Conservation (phyloP, 2,113 vertebrate genomes). For the Ursus arctos region DNA sequence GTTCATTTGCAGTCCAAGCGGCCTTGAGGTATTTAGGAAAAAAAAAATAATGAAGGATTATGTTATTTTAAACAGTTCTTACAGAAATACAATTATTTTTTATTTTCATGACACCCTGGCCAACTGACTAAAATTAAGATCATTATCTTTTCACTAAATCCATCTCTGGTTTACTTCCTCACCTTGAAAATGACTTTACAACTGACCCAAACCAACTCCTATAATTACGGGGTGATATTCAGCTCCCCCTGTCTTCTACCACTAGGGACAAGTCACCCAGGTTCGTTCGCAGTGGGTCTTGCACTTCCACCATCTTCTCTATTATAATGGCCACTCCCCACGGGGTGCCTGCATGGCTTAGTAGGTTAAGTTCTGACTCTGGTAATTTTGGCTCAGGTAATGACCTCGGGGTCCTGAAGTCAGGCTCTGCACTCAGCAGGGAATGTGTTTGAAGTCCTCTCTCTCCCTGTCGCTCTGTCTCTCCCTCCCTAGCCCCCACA, state of each 20-base stretch:
- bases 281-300: background rate
- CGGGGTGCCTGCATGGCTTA: background rate
- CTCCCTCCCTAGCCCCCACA: background rate
- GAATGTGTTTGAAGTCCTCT: background rate
- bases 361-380: background rate
- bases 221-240: background rate
- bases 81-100: background rate
- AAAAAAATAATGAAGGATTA: background rate
- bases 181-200: background rate
- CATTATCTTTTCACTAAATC: background rate
- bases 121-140: background rate
- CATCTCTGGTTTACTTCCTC: background rate
- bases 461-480: background rate
- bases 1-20: background rate
- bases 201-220: background rate
- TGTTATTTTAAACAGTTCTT: background rate
- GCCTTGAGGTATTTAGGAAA: background rate
- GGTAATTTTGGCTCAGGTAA: background rate
- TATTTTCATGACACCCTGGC: background rate
- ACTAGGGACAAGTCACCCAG: fast-evolving
- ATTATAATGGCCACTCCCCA: background rate
- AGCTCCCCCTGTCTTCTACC: background rate
- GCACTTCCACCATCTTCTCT: background rate
- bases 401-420: background rate
- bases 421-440: background rate